A percentile compares a stretch with the other conserved stretches of the same genome.
Evolutionary conservation across 1,140 invertebrate genomes (phyloP).

Genomic region (Triops longicaudatus): DNA sequence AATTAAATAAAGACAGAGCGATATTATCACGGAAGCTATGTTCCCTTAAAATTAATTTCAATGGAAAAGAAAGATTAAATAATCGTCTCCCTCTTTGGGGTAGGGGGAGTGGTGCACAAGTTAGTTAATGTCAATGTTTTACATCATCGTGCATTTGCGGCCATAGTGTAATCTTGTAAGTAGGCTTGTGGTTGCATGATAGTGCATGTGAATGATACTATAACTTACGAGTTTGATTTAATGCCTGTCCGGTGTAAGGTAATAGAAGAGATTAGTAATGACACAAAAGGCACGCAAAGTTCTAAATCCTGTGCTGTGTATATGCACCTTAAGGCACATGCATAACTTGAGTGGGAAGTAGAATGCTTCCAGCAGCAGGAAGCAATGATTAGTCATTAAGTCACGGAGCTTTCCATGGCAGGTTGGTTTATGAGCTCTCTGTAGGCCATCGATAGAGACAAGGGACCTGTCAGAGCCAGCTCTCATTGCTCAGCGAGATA

Average conservation of each 20-base stretch:
- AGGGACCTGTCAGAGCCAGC: conserved; percentile 5
- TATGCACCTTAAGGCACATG: neutral
- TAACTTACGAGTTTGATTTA: neutral
- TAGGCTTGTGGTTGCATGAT: neutral
- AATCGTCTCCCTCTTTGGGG: too few relatives aligned
- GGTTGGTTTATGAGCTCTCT: conserved; percentile 7
- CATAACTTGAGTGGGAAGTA: neutral
- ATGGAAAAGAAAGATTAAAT: too few relatives aligned
- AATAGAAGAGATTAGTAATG: neutral
- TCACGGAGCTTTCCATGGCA: neutral
- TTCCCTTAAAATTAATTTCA: too few relatives aligned
- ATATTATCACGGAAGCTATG: too few relatives aligned
- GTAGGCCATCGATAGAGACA: neutral
- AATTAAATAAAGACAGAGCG: too few relatives aligned
- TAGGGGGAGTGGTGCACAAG: too few relatives aligned
- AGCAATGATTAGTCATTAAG: conserved; percentile 12
- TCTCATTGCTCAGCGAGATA: neutral
- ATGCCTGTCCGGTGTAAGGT: neutral
- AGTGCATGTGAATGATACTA: neutral
- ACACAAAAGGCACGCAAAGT: neutral
- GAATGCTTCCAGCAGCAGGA: neutral
- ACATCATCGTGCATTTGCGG: neutral
- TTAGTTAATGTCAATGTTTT: neutral
- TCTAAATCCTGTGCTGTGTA: neutral
- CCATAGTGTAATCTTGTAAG: neutral